Evolutionary conservation across 2,888 invertebrate genomes (phyloP).

Genomic region (Euspilapteryx auroguttella): DNA sequence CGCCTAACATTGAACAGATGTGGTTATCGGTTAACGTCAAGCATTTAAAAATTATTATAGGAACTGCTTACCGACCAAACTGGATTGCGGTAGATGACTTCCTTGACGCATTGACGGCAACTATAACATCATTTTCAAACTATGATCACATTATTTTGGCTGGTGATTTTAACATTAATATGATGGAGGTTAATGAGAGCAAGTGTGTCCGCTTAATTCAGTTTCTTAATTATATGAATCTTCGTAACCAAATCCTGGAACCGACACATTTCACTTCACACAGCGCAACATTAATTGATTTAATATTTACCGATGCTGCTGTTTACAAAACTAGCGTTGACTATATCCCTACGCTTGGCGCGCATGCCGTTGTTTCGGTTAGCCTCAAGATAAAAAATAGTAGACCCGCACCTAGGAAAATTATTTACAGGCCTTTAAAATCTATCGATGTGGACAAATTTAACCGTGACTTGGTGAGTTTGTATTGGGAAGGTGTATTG

Average conservation of each 20-base stretch:
- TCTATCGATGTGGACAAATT: background rate
- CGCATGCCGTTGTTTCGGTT: background rate
- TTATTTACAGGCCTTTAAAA: background rate
- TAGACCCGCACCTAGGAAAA: background rate
- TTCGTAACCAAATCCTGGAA: slow-evolving; percentile 7
- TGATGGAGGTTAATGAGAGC: too few species aligned
- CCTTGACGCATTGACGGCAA: slow-evolving; percentile 7
- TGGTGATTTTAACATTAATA: slow-evolving; percentile 8
- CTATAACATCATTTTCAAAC: slow-evolving; percentile 4
- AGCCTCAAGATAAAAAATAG: background rate
- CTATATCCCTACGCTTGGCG: too few species aligned
- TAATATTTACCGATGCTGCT: slow-evolving; percentile 7
- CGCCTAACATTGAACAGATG: background rate
- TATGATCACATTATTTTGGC: slow-evolving; percentile 6
- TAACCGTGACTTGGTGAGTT: background rate
- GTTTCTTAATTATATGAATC: slow-evolving; percentile 6
- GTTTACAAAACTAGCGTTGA: background rate
- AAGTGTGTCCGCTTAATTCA: too few species aligned
- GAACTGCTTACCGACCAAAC: slow-evolving; percentile 2
- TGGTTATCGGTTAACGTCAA: background rate
- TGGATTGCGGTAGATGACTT: slow-evolving; percentile 8
- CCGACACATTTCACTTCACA: too few species aligned
- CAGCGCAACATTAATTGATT: slow-evolving; percentile 6
- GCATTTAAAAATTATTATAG: background rate
- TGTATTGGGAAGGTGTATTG: background rate